A percentile compares a stretch with the other conserved stretches of the same genome.
phyloP scores from a whole-genome alignment of 2,797 vertebrate species.

The Argyrosomus regius region DNA sequence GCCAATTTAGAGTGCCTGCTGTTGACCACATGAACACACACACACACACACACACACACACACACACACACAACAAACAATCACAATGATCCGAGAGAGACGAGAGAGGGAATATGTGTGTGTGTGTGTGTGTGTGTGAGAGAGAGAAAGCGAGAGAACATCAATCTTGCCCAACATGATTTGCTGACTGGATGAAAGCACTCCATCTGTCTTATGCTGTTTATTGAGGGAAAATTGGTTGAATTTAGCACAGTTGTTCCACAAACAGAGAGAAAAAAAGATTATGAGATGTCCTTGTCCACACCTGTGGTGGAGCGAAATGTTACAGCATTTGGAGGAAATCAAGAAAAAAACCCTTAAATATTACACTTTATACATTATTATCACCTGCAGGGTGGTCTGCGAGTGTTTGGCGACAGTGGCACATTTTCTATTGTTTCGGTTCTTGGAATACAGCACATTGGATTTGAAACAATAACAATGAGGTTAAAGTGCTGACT shows the following conservation, averaged over 20 bases:
- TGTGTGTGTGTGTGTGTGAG: conserved; percentile 7
- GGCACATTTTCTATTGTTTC: conserved; percentile 7
- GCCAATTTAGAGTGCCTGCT: conserved; percentile 60
- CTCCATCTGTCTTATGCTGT: conserved; percentile 81
- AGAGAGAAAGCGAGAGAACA: conserved; percentile 66
- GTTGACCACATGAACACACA: conserved; percentile 49
- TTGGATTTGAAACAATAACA: conserved; percentile 10
- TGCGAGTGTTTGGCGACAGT: neutral
- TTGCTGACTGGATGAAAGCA: conserved; percentile 82
- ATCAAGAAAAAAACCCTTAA: conserved; percentile 21
- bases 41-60: conserved; percentile 32
- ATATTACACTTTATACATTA: conserved; percentile 37
- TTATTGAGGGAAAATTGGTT: conserved; percentile 78
- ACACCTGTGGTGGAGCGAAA: conserved; percentile 45
- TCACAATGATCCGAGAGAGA: conserved; percentile 20
- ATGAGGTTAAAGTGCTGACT: conserved; percentile 12
- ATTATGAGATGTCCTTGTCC: conserved; percentile 63
- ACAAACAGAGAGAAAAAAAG: conserved; percentile 58
- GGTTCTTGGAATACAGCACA: neutral
- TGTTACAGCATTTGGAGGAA: conserved; percentile 39
- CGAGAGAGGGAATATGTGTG: conserved; percentile 25
- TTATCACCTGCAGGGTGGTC: conserved; percentile 10
- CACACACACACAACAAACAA: conserved; percentile 1
- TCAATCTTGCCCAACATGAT: conserved; percentile 82
- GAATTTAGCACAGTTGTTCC: conserved; percentile 69